Base-by-base conservation (phyloP, 2,797 vertebrate genomes). In the Myripristis jacobus region DNA sequence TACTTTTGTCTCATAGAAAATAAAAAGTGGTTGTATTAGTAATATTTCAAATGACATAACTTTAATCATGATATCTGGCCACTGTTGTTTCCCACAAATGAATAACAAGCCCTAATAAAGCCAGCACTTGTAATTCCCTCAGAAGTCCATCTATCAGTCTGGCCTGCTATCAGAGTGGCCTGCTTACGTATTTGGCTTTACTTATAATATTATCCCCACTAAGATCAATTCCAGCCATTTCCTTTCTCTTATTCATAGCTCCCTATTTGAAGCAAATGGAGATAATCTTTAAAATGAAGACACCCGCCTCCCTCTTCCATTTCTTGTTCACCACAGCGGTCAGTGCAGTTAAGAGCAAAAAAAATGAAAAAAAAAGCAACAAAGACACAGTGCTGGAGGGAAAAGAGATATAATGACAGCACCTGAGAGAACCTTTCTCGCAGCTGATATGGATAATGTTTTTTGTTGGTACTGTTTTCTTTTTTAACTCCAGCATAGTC, bases 181-280 rank as follows among this genome's bases (percentile, higher is more conserved):
- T 47, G 41, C 43, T 58, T 64, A 47, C 63, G 66, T 79, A 62
- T 77, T 83, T 54, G 73, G 75, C 34, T 78, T 21, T 53, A 58
- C 44, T 73, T 22, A 36, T 31, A 27, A 53, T 69, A 71, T 76
- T 84, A 67, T 47, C 63, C 70, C 74, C 55, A 67, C 58, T 68
- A 43, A 69, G 75, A 73, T 82, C 56, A 53, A 67, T 83, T 85
- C 69, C 58, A 56, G 66, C 60, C 65, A n/a, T 81, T 74, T 70
- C 66, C 79, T 68, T 44, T 52, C 29, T 66, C 60, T 56, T 81
- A 77, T 78, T 85, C 74, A 77, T 59, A 82, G 85, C 75, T 59
- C 79, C 76, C 76, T 85, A 70, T 76, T 81, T 85, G 79, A 75
- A 60, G 83, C 73, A 81, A 87, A 83, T 62, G 76, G 69, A 70